Evolutionary conservation across 2,888 invertebrate genomes (phyloP), one percentile per base, ranked within the genome.

Genomic region (Alsophila aescularia): DNA sequence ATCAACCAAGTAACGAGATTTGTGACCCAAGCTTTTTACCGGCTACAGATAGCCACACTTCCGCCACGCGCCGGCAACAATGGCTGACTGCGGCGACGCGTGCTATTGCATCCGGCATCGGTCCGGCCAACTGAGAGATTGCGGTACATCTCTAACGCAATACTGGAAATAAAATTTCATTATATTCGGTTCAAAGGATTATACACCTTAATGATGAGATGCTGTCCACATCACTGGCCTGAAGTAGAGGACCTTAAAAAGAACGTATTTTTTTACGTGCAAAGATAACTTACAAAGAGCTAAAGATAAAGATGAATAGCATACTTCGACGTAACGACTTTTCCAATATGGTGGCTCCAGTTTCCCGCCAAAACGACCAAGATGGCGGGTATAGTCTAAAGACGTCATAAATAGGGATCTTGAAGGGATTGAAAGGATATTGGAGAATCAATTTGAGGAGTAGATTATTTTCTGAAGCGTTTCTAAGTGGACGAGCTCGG

Each of bases 71-170:
- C 48, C 60, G 58, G 74, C 70, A 50, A 77, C 27, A 37, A 47
- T 73, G 58, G 45, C 24, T 54, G 52, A 42, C 71, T 69, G 70
- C 60, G 75, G 67, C 66, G 73, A 59, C 66, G 80, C 78, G 80
- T 70, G 77, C 57, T 78, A 86, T 85, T 81, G 61, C 71, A 66
- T 78, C 81, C 77, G 71, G 69, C 36, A 37, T 32, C 29, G 3
- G 39, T 53, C 45, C 50, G 58, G 52, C 34, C 58, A 56, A 55
- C 43, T 55, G 60, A 15, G 52, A 45, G 50, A 65, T 59, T 54
- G 36, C 7, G 40, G 41, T 54, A 44, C 34, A 44, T 51, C 3
- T 12, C 50, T 43, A 44, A 40, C 44, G 15, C 2, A 42, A 21
- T 44, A 24, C 8, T 6, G 1, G 24, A 24, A 7, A 24, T 7